Conservation (phyloP, 2,113 vertebrate genomes). For the Sturnira hondurensis region DNA sequence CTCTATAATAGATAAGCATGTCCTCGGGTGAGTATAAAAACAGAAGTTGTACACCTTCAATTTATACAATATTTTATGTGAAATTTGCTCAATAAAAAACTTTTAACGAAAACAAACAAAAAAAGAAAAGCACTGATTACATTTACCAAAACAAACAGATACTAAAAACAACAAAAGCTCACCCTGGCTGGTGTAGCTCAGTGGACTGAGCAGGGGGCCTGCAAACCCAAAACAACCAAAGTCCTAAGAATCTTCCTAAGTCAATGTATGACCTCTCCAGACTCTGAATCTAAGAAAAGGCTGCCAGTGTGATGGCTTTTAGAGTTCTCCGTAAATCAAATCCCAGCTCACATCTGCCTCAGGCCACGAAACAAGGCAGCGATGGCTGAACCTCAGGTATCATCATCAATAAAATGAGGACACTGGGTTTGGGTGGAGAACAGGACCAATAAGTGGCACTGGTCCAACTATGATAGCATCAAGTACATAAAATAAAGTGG, state of each 20-base stretch:
- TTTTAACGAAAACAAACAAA: not conserved
- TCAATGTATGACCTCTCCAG: not conserved
- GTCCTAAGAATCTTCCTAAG: not conserved
- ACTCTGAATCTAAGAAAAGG: not conserved
- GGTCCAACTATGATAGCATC: no score
- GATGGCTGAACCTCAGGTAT: not conserved
- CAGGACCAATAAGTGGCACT: no score
- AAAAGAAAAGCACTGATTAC: not conserved
- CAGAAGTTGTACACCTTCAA: not conserved
- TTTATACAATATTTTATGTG: not conserved
- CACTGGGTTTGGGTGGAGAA: not conserved
- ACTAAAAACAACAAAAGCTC: not conserved
- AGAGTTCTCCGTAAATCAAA: not conserved
- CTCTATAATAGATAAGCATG: no score
- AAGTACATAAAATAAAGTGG: no score
- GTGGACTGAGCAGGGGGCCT: no score
- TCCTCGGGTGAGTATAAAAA: no score
- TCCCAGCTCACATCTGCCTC: not conserved
- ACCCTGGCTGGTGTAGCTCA: no score
- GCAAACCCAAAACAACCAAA: not conserved
- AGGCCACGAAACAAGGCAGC: not conserved
- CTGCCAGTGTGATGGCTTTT: not conserved
- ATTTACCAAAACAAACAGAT: not conserved
- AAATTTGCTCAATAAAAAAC: not conserved
- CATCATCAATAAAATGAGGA: not conserved